Evolutionary conservation across 2,888 invertebrate genomes (phyloP).

Genomic region (Tridacna crocea): DNA sequence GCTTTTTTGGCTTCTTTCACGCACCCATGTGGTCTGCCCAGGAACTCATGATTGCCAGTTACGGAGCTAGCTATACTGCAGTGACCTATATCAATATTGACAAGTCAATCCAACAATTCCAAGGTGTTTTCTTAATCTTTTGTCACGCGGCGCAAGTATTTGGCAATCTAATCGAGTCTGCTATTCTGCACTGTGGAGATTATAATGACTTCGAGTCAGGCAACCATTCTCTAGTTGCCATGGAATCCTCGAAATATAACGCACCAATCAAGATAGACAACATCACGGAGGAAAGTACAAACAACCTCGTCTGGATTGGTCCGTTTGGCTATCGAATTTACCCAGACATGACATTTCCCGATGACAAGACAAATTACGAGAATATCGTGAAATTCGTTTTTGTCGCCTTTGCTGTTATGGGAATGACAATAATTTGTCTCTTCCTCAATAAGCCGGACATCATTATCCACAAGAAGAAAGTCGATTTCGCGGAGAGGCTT

Average conservation of each 20-base stretch:
- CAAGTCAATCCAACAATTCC: slow-evolving; percentile 75
- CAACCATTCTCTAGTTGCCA: slow-evolving; percentile 38
- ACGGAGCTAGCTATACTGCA: slow-evolving; percentile 76
- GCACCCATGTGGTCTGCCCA: slow-evolving; percentile 77
- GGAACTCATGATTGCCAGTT: slow-evolving; percentile 75
- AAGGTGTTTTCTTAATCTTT: slow-evolving; percentile 76
- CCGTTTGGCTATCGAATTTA: slow-evolving; percentile 61
- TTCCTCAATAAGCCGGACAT: slow-evolving; percentile 79
- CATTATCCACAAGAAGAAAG: slow-evolving; percentile 70
- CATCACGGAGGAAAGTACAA: slow-evolving; percentile 37
- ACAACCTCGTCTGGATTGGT: slow-evolving; percentile 58
- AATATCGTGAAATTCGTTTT: slow-evolving; percentile 75
- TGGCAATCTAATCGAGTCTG: slow-evolving; percentile 76
- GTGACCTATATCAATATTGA: slow-evolving; percentile 71
- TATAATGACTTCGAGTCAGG: slow-evolving; percentile 18
- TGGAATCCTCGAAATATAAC: slow-evolving; percentile 32
- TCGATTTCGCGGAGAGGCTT: slow-evolving; percentile 67
- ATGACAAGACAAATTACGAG: slow-evolving; percentile 66
- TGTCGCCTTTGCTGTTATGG: slow-evolving; percentile 72
- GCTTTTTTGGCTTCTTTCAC: slow-evolving; percentile 76
- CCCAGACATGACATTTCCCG: slow-evolving; percentile 46
- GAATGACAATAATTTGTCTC: slow-evolving; percentile 74
- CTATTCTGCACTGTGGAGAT: slow-evolving; percentile 68
- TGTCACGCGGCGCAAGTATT: slow-evolving; percentile 78
- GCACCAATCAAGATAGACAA: slow-evolving; percentile 52